Evolutionary conservation across 2,888 invertebrate species (phyloP).

Genomic region (Conus canariensis): DNA sequence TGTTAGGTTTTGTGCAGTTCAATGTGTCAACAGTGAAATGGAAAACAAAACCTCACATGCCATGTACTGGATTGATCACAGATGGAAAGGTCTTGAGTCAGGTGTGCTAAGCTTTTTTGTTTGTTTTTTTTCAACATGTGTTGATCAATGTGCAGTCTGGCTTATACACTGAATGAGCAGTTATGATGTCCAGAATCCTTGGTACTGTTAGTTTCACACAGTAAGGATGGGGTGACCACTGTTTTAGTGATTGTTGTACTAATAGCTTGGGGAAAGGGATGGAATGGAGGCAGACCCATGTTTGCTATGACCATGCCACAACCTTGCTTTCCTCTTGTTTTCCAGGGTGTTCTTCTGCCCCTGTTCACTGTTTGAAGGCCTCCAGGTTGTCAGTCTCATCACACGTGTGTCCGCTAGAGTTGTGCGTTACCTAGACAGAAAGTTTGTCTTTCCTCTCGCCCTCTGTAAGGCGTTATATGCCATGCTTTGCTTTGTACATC

Average conservation of each 20-base stretch:
- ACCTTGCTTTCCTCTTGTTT: conserved; percentile 22
- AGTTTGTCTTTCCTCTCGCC: not conserved
- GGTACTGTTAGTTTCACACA: no score
- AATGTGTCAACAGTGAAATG: no score
- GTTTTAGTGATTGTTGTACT: not conserved
- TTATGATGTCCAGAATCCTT: no score
- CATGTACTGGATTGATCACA: no score
- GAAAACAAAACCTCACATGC: no score
- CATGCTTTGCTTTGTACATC: conserved; percentile 12
- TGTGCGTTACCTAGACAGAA: not conserved
- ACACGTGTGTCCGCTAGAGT: not conserved
- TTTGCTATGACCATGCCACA: conserved; percentile 19
- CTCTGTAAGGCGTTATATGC: conserved; percentile 31
- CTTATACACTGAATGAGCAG: no score
- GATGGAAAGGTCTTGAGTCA: no score
- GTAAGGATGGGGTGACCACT: conserved; percentile 20
- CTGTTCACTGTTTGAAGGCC: conserved; percentile 29
- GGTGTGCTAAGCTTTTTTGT: not conserved
- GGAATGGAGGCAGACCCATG: not conserved
- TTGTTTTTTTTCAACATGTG: not conserved
- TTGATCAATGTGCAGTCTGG: no score
- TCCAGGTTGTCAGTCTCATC: conserved; percentile 15
- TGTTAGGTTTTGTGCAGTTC: no score
- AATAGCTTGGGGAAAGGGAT: not conserved
- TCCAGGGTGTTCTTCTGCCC: not conserved